A percentile compares a stretch with the other conserved stretches of the same genome.
phyloP scores from a whole-genome alignment of 2,888 invertebrate species.

The Polyploca ridens region DNA sequence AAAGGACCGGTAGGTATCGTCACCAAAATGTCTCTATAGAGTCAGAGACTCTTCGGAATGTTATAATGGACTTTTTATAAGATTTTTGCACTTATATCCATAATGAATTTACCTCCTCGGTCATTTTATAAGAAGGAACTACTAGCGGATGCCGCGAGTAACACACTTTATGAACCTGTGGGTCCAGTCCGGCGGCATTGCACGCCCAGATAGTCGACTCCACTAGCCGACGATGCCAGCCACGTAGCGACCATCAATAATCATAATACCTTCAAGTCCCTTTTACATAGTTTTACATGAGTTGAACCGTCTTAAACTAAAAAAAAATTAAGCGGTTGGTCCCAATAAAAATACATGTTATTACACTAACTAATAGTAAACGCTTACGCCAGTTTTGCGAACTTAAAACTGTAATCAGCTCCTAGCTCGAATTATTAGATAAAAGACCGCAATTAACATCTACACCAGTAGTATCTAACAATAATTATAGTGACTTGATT shows the following conservation, averaged over 20 bases:
- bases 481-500: constrained; percentile 15
- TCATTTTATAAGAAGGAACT: constrained; percentile 41
- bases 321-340: no score
- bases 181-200: constrained; percentile 63
- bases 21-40: constrained; percentile 35
- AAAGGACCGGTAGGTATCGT: constrained; percentile 41
- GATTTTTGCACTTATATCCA: neutral
- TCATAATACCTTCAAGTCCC: constrained; percentile 34
- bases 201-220: constrained; percentile 51
- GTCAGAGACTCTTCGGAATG: constrained; percentile 27
- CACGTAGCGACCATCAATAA: constrained; percentile 31
- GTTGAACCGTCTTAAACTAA: constrained; percentile 22
- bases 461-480: neutral
- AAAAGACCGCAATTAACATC: neutral
- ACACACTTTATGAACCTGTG: constrained; percentile 55
- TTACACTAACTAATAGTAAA: no score
- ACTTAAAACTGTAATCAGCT: no score
- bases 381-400: no score
- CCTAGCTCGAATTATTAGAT: no score
- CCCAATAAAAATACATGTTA: no score
- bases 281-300: constrained; percentile 23
- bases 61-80: constrained; percentile 40
- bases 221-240: constrained; percentile 37
- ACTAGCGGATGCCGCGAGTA: constrained; percentile 57
- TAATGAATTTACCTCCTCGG: constrained; percentile 27